Evolutionary conservation across 30 jellyfish, hydroid and myxozoan genomes (phyloP), one percentile per base, ranked within the genome.

Genomic region (Sanderia malayensis): DNA sequence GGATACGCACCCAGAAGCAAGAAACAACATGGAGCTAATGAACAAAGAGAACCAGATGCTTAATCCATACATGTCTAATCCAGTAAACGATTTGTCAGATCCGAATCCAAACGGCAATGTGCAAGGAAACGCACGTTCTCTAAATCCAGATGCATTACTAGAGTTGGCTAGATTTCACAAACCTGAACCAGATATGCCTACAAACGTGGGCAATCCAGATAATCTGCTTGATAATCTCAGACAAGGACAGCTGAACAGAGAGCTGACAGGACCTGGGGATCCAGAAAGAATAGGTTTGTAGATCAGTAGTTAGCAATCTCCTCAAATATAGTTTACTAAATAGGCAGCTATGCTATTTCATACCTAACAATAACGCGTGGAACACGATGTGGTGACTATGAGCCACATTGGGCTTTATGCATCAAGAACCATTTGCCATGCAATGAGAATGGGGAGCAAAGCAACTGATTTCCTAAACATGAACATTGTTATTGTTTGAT

Each of bases 61-160:
- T 20, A 61, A 30, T 46, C 85, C 94, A 7, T 67, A 47, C 34
- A 63, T 61, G 85, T 59, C 68, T n/a, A 82, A 64, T 31, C 84
- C 95, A 11, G 87, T 92, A 4, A 93, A 93, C 74, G 96, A 93
- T 61, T 66, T 93, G 22, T 93, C 99, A 10, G 99, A 93, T 71
- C 96, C 99, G 31, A 77, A 47, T 73, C 52, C 52, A 37, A 74
- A 80, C n/a, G 79, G 74, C 15, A 68, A 62, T 19, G 68, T 31
- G 6, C 84, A 61, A 67, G 24, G 82, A 9, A 60, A 58, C 13
- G n/a, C 61, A 7, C 81, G 72, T 2, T 70, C 71, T 57, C 31
- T 85, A 17, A 60, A 76, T 31, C 95, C 99, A 29, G 99, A 93
- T 62, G 79, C 86, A 41, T 62, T 93, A 71, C 68, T 93, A 57